Evolutionary conservation across 2,113 vertebrate species (phyloP), one percentile per base, ranked within the genome.

Genomic region (Aleadryas rufinucha): DNA sequence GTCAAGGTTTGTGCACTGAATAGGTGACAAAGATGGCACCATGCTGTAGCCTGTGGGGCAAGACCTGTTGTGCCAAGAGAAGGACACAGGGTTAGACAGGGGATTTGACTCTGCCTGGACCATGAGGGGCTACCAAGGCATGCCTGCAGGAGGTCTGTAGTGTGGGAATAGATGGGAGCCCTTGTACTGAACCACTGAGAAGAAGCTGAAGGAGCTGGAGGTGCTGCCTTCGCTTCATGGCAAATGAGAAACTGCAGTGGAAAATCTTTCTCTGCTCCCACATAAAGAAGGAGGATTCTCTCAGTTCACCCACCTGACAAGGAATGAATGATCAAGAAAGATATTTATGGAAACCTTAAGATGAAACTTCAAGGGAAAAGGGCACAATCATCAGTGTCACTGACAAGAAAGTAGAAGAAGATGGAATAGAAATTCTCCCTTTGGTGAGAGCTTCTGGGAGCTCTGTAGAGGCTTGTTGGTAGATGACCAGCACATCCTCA

Each of bases 231-330:
- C 9, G 1, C 84, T 79, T 94, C 22, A 12, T 35, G 44, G 86
- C 49, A 90, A 49, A 87, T 75, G 86, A 94, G 69, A 92, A 87
- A 35, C 69, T 84, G 95, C 90, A 95, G 64, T 90, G 85, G 88
- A 96, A 96, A 94, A 89, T 92, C 76, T 94, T 92, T 52, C 68
- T 92, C 68, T 95, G 44, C 83, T 90, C 89, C 88, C 72, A 91
- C 96, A 78, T 89, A 64, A 64, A 81, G 84, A 75, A 92, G 93
- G 94, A 97, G 80, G 86, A 95, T 94, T 94, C 83, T 96, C 76
- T 96, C 95, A 60, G 94, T 87, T 96, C 93, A 90, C 92, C 95
- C 88, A 94, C 96, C 94, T 94, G 96, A 90, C 88, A 96, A 50
- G 84, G 76, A 97, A 81, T 91, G 61, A 95, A 91, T 84, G 93